Percentiles rank a stretch among this genome's conserved stretches.
phyloP scores from a whole-genome alignment of 2,113 vertebrate species.

The Vidua macroura region DNA sequence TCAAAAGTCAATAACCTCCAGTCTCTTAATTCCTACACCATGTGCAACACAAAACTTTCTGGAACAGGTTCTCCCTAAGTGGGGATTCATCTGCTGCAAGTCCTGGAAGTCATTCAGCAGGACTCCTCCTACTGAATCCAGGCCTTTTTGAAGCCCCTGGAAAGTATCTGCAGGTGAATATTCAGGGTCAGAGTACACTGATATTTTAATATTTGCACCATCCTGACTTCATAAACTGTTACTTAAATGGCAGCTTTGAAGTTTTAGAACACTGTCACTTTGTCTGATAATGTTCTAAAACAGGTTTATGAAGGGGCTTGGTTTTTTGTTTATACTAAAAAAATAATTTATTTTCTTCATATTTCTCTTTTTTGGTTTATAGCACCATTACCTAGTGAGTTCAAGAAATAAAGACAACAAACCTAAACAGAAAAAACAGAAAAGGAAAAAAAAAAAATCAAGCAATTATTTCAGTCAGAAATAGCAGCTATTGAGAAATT shows the following conservation, averaged over 20 bases:
- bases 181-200: not conserved
- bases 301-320: not conserved
- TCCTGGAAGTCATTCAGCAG: slow-evolving; percentile 43
- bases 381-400: not conserved
- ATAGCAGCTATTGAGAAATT: not conserved
- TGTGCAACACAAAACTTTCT: not conserved
- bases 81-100: not conserved
- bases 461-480: not conserved
- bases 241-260: slow-evolving; percentile 38
- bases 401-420: not conserved
- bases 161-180: slow-evolving; percentile 49
- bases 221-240: slow-evolving; percentile 26
- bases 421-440: not conserved
- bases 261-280: not conserved
- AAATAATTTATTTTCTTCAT: not conserved
- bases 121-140: not conserved
- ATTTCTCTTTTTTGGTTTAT: not conserved
- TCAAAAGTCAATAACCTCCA: not conserved
- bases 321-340: not conserved
- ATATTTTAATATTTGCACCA: slow-evolving; percentile 33
- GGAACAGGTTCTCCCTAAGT: not conserved
- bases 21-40: not conserved
- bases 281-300: not conserved
- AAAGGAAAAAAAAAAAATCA: not conserved
- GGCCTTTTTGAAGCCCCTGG: slow-evolving; percentile 18